Evolutionary conservation across 2,113 vertebrate genomes (phyloP).

Genomic region (Polyodon spathula): DNA sequence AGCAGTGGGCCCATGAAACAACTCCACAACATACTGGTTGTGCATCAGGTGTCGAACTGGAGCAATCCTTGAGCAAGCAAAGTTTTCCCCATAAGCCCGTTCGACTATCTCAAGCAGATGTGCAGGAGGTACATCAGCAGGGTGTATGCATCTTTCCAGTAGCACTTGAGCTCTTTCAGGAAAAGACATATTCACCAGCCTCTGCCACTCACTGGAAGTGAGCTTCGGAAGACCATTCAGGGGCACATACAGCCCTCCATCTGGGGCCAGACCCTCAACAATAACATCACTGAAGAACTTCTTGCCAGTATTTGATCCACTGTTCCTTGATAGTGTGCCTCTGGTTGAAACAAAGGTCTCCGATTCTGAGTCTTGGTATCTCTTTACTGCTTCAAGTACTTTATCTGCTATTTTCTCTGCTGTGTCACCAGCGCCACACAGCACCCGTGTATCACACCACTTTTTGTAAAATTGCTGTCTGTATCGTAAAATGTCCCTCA

Average conservation of each 20-base stretch:
- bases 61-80: constrained; percentile 65
- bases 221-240: constrained; percentile 65
- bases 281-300: constrained; percentile 75
- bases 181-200: constrained; percentile 65
- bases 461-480: constrained; percentile 77
- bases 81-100: constrained; percentile 75
- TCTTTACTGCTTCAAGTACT: constrained; percentile 61
- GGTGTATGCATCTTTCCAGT: constrained; percentile 82
- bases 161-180: constrained; percentile 67
- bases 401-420: constrained; percentile 69
- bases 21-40: constrained; percentile 79
- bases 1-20: constrained; percentile 90
- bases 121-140: constrained; percentile 63
- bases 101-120: constrained; percentile 64
- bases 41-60: constrained; percentile 69
- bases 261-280: constrained; percentile 70
- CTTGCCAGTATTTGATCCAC: constrained; percentile 9
- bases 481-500: constrained; percentile 69
- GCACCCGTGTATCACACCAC: constrained; percentile 74
- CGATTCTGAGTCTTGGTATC: constrained; percentile 56
- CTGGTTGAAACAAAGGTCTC: constrained; percentile 80
- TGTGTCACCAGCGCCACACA: constrained; percentile 65
- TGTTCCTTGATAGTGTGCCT: constrained; percentile 18
- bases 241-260: constrained; percentile 88
- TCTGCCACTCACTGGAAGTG: constrained; percentile 63